Evolutionary conservation across 2,888 invertebrate species (phyloP), one percentile per base, ranked within the genome.

Genomic region (Lasioglossum calceatum): DNA sequence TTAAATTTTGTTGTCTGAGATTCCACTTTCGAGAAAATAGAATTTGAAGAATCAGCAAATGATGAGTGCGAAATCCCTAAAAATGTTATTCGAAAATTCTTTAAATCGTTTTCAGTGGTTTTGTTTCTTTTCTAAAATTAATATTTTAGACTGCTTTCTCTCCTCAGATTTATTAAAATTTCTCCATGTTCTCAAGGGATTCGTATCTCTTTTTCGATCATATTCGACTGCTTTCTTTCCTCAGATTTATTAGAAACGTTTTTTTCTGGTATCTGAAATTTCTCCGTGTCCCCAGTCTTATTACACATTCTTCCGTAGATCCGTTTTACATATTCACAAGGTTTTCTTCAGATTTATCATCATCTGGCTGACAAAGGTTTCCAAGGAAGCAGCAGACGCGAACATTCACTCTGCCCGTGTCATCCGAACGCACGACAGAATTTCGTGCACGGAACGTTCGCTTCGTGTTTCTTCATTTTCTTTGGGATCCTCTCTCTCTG

Each of bases 391-490:
- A 19, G 19, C 32, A 32, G 67, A 67, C 32, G 67, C 32, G 32
- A 36, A 67, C 67, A 32, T 67, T 67, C 67, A 36, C 67, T 67
- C 32, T 67, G 16, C 16, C 32, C 67, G 67, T 67, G 67, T 67
- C 67, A 32, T 67, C 67, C 67, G 67, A 44, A 32, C 67, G 67
- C 67, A 36, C 19, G 67, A 67, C 67, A 16, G 67, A 77, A 77
- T 81, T 81, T 81, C 72, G 36, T 73, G 67, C 67, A 67, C 67
- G 67, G 19, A 67, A 67, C 67, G 67, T 36, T 36, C 16, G 27
- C 32, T 7, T 67, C 19, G 14, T 67, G 67, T 67, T 32, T 36
- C 67, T 32, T 36, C 67, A 32, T 67, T 67, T 67, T 19, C 67
- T 36, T 67, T 36, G 36, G 8, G 7, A 32, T 32, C 44, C 47